phyloP scores from a whole-genome alignment of 2,888 invertebrate genomes.

The Conistra vaccinii region DNA sequence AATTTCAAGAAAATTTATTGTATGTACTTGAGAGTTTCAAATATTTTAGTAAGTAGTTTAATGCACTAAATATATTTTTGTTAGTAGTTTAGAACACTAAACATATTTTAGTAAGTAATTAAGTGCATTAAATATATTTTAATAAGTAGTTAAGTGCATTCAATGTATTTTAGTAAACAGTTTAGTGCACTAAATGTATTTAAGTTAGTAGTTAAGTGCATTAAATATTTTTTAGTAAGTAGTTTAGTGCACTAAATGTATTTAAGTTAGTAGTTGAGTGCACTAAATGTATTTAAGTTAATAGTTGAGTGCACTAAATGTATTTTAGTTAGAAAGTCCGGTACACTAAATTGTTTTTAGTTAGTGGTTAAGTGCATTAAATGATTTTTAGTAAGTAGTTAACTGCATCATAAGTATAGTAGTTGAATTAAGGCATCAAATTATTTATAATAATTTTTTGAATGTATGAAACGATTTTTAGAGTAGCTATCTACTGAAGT shows the following conservation, averaged over 20 bases:
- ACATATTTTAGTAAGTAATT: not conserved
- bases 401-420: not conserved
- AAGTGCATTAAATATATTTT: not conserved
- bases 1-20: not conserved
- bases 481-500: not conserved
- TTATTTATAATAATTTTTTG: not conserved
- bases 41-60: not conserved
- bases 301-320: not conserved
- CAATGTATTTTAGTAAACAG: not conserved
- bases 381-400: not conserved
- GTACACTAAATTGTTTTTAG: no score
- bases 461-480: not conserved
- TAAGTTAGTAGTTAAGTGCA: not conserved
- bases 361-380: not conserved
- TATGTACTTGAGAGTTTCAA: not conserved
- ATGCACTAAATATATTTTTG: not conserved
- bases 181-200: not conserved
- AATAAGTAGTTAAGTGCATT: not conserved
- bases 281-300: not conserved
- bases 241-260: not conserved
- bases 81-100: not conserved
- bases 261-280: not conserved
- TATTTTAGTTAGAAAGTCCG: no score
- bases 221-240: not conserved
- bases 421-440: not conserved